Percentiles rank a stretch among this genome's conserved stretches.
Evolutionary conservation across 2,888 invertebrate genomes (phyloP).

Genomic region (Salpingus planirostris): DNA sequence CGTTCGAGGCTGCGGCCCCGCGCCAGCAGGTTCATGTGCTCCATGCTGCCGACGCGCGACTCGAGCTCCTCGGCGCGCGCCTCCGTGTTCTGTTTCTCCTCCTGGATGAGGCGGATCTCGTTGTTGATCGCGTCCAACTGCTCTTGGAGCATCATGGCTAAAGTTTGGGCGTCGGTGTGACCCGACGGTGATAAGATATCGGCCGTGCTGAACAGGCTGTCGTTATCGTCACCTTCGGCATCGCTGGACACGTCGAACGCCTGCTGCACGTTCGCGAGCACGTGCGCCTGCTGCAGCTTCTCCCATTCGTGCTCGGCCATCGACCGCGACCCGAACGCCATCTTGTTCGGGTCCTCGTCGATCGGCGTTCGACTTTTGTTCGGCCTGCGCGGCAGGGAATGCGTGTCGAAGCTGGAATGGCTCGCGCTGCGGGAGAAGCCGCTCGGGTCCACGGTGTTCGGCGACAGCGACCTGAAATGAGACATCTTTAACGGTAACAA

Average conservation of each 20-base stretch:
- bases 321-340: conserved; percentile 45
- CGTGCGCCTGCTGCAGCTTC: conserved; percentile 67
- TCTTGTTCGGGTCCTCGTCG: conserved; percentile 51
- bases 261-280: conserved; percentile 81
- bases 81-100: conserved; percentile 75
- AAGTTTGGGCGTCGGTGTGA: conserved; percentile 84
- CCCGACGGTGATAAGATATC: conserved; percentile 63
- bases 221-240: conserved; percentile 69
- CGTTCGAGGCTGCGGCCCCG: conserved; percentile 61
- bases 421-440: conserved; percentile 64
- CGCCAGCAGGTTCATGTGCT: conserved; percentile 80
- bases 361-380: conserved; percentile 51
- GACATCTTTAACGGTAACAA: too few relatives aligned
- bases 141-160: conserved; percentile 98
- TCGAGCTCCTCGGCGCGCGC: conserved; percentile 96
- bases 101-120: conserved; percentile 73
- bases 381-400: conserved; percentile 56
- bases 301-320: conserved; percentile 81
- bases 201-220: conserved; percentile 64
- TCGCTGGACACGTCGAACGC: conserved; percentile 85
- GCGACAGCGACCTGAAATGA: conserved; percentile 80
- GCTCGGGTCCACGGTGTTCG: conserved; percentile 57
- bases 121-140: conserved; percentile 99
- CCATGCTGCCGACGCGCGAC: conserved; percentile 90
- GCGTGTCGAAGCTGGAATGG: conserved; percentile 70